Evolutionary conservation across 2,797 vertebrate genomes (phyloP), one percentile per base, ranked within the genome.

Genomic region (Sandelia bainsii): DNA sequence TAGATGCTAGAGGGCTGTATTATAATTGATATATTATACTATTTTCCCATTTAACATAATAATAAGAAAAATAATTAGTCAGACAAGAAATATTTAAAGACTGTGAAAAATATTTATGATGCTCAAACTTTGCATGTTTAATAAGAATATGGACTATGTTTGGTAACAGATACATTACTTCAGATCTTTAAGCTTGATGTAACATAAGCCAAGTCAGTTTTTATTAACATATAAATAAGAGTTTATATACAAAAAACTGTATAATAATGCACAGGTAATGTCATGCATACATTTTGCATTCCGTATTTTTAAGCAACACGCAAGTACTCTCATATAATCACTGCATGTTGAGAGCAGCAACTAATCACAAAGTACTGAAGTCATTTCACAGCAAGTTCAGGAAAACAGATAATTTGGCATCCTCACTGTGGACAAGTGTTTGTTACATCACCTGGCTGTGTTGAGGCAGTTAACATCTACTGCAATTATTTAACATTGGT

Each of bases 291-390:
- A 13, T 64, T 72, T 61, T 83, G 40, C 25, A n/a, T 52, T 22
- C 25, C 22, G 6, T 76, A 44, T 51, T 79, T 86, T 60, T 44
- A 68, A 71, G 67, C 71, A 87, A 56, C 44, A 75, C 62, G 44
- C 50, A 72, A 90, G 89, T 91, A 92, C 93, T 92, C 91, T 94
- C 93, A 89, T 93, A 93, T 88, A 80, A 88, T 77, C 51, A 54
- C 90, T 89, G 82, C 77, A 27, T 66, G 48, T 72, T 48, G 23
- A 62, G 27, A 65, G 80, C 86, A 91, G 90, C n/a, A 64, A 91
- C 81, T 90, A 91, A 62, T 94, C 94, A 94, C 91, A 86, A 93
- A 94, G 92, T 93, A 93, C 89, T 87, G 59, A 27, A 53, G 72
- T 76, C 50, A 78, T 75, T 87, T 84, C 75, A 90, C 68, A 87